Evolutionary conservation across 2,888 invertebrate genomes (phyloP), one percentile per base, ranked within the genome.

Genomic region (Harpagoxenus sublaevis): DNA sequence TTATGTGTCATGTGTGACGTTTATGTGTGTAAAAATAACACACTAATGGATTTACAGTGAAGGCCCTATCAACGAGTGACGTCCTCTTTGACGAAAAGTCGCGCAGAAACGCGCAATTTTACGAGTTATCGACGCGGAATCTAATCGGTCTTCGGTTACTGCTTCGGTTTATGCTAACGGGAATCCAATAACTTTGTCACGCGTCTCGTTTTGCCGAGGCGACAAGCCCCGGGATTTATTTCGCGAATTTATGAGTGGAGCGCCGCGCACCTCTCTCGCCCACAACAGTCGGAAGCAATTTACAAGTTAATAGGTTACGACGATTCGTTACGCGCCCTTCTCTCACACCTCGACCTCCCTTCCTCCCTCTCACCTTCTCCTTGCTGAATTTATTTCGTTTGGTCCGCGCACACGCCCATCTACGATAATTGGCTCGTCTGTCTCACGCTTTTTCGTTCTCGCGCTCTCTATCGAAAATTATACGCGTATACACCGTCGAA

Each of bases 271-370:
- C 84, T 68, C 73, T 60, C 85, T 71, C 84, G 84, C 84, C 70
- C 68, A 81, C 87, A 94, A 89, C 92, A 94, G 93, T 94, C 94
- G 94, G 94, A 95, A 95, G 94, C 94, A 95, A 95, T 95, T 95
- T 95, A 95, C 94, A 94, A 95, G 94, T 94, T 95, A 95, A 95
- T 95, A 94, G 94, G 93, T 93, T 94, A 94, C 89, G 89, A 91
- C 88, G 92, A 92, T 91, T 92, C 92, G 90, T 92, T 86, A 84
- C 85, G 62, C 82, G 63, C 66, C 60, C 84, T 84, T 18, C 53
- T 71, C 74, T 60, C 74, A 28, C 82, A 57, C 85, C 68, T 51
- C 75, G 68, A 23, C 55, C 53, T 68, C 51, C 85, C 65, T 31
- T 28, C 65, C 82, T 63, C 78, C 42, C 63, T 51, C 84, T 48